These are phyloP conservation scores for Sitta carolinensis DNA, from an alignment of 2,797 vertebrate genomes.

Conservation along the genomic window DNA sequence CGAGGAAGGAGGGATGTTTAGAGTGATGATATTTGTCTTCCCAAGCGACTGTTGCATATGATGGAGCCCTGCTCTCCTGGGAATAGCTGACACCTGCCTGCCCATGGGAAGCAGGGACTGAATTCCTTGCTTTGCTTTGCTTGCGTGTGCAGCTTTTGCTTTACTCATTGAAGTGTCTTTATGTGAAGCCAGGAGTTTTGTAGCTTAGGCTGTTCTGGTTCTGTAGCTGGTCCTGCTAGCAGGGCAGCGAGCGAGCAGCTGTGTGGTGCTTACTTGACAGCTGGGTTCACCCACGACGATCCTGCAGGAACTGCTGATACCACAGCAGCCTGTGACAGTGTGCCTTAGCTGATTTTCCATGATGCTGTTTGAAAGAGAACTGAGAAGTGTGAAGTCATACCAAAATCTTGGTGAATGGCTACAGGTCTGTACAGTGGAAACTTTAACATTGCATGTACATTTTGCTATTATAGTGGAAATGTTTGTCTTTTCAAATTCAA, in stretches of 20 bases:
- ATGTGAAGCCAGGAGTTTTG: background rate
- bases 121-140: background rate
- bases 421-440: background rate
- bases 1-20: background rate
- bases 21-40: background rate
- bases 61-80: background rate
- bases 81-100: background rate
- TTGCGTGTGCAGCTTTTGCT: background rate
- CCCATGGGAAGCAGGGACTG: background rate
- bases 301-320: background rate
- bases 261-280: background rate
- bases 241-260: background rate
- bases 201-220: background rate
- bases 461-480: background rate
- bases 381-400: background rate
- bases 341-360: background rate
- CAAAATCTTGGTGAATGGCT: background rate
- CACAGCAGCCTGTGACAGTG: background rate
- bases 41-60: background rate
- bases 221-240: rapidly evolving
- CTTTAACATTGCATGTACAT: background rate
- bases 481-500: background rate
- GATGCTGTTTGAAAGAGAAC: background rate
- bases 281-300: background rate
- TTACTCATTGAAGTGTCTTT: background rate